Percentiles rank a stretch among this genome's conserved stretches.
These are phyloP conservation scores for Cyaniris semiargus DNA, from an alignment of 2,888 invertebrate genomes.

Conservation along the genomic window DNA sequence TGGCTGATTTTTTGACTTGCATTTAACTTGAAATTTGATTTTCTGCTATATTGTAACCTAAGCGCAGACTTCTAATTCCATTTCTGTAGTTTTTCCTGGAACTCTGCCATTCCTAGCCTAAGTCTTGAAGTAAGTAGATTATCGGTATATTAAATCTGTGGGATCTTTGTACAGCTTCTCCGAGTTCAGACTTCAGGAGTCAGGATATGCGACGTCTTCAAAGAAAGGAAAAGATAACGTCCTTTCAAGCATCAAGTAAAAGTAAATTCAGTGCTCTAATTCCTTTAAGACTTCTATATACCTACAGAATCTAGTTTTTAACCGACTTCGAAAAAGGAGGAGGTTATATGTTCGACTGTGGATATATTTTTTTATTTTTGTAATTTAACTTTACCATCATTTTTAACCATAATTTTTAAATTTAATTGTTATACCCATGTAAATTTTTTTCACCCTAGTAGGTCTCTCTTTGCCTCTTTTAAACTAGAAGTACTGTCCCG, in stretches of 20 bases:
- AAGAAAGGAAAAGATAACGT: constrained; percentile 1
- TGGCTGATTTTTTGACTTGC: not conserved
- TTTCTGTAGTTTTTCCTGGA: not conserved
- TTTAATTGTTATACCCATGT: too few species aligned
- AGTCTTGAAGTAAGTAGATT: not conserved
- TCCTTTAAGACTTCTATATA: not conserved
- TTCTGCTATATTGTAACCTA: too few species aligned
- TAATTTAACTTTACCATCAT: not conserved
- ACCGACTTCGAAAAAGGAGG: too few species aligned
- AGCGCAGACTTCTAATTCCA: not conserved
- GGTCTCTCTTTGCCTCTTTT: too few species aligned
- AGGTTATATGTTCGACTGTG: too few species aligned
- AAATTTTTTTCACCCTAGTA: too few species aligned
- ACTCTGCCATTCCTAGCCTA: not conserved
- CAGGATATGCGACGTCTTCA: constrained; percentile 11
- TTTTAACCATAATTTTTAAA: too few species aligned
- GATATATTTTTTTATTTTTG: too few species aligned
- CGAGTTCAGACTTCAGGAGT: not conserved
- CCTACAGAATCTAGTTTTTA: too few species aligned
- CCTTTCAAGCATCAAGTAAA: not conserved
- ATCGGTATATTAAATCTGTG: constrained; percentile 16
- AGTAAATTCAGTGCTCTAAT: not conserved
- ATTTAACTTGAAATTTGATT: not conserved
- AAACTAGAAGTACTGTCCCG: too few species aligned
- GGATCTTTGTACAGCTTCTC: not conserved